Conservation (phyloP, 2,888 invertebrate species). For the Hypsopygia costalis region DNA sequence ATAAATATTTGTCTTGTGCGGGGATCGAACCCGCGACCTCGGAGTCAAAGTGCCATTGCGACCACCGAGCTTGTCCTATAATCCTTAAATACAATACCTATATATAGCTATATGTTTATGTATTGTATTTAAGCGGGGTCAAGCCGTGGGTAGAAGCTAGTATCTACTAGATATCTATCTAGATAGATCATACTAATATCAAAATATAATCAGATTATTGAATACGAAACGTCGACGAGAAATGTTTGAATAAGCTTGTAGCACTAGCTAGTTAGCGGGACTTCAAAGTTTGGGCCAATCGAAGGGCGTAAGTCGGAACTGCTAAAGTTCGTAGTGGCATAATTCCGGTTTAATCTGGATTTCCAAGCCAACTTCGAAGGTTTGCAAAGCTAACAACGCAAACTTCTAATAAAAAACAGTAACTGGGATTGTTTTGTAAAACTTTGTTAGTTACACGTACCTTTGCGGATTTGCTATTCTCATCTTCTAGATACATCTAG, state of each 20-base stretch:
- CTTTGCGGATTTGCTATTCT: neutral
- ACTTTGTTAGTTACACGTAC: conserved; percentile 3
- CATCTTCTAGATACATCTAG: no score
- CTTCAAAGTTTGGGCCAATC: neutral
- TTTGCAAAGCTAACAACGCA: conserved; percentile 7
- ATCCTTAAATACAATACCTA: no score
- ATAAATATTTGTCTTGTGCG: no score
- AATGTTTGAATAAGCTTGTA: neutral
- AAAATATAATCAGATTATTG: neutral
- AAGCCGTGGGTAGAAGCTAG: no score
- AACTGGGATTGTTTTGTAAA: neutral
- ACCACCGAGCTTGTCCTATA: no score
- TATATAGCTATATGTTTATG: no score
- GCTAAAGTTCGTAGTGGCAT: conserved; percentile 8
- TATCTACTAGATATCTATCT: no score
- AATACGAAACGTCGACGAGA: neutral
- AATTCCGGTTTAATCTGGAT: conserved; percentile 11
- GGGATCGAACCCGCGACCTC: no score
- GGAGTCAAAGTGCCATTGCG: no score
- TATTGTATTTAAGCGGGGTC: no score
- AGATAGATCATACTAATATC: no score
- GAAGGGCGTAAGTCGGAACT: conserved; percentile 7
- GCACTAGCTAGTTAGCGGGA: neutral
- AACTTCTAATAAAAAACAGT: conserved; percentile 1
- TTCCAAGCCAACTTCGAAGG: conserved; percentile 5